Conservation (phyloP, 2,888 invertebrate genomes). For the Aradus depressus region DNA sequence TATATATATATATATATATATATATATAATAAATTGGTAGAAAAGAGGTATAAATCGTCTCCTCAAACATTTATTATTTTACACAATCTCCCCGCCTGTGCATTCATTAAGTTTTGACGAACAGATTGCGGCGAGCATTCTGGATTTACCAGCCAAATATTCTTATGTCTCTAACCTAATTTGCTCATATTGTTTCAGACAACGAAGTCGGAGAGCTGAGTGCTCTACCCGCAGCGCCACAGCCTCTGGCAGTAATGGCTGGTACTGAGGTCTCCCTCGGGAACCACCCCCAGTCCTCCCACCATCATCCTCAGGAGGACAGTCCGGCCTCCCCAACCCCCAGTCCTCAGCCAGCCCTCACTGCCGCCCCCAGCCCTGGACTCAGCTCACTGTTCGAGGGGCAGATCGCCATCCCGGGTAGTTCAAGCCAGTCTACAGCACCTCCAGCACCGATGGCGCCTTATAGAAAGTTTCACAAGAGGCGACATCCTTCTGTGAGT, state of each 20-base stretch:
- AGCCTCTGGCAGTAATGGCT: slow-evolving; percentile 37
- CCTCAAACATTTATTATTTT: too few species aligned
- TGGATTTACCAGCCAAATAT: too few species aligned
- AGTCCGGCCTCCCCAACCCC: not conserved
- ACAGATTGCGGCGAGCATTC: too few species aligned
- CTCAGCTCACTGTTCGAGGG: not conserved
- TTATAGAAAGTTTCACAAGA: slow-evolving; percentile 10
- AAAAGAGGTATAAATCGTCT: too few species aligned
- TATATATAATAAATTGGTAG: too few species aligned
- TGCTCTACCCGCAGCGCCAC: slow-evolving; percentile 29
- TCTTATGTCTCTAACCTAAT: too few species aligned
- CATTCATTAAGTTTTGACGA: too few species aligned
- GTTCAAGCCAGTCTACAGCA: slow-evolving; percentile 4
- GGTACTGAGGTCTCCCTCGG: slow-evolving; percentile 38
- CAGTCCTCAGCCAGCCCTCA: not conserved
- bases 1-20: too few species aligned
- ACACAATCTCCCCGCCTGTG: too few species aligned
- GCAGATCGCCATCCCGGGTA: slow-evolving; percentile 12
- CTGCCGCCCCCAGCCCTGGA: not conserved
- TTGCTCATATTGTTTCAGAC: slow-evolving; percentile 8
- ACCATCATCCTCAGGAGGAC: slow-evolving; percentile 4
- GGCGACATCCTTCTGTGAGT: slow-evolving; percentile 8
- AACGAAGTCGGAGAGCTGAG: slow-evolving; percentile 1
- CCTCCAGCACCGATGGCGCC: slow-evolving; percentile 1
- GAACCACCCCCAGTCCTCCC: too few species aligned